Conservation (phyloP, 1,140 invertebrate species). For the Cataglyphis hispanica region DNA sequence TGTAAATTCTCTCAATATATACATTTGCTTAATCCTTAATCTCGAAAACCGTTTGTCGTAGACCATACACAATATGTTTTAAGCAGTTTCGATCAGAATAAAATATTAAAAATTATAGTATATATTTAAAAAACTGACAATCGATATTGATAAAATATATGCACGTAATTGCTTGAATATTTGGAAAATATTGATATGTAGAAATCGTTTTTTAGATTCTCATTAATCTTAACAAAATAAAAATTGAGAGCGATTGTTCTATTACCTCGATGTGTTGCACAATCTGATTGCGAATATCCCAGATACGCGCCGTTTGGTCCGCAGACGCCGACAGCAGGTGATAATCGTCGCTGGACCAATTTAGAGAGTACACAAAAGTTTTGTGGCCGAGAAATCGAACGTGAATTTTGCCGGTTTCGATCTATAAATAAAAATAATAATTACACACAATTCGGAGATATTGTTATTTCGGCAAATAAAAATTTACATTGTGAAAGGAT, state of each 20-base stretch:
- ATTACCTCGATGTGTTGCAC: slow-evolving; percentile 81
- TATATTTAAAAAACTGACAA: background rate
- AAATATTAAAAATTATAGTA: background rate
- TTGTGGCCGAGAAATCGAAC: slow-evolving; percentile 86
- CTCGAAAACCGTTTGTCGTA: no score
- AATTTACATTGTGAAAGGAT: background rate
- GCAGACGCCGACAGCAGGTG: slow-evolving; percentile 88
- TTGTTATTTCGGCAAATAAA: no score
- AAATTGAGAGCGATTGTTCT: background rate
- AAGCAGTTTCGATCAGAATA: no score
- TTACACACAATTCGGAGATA: background rate
- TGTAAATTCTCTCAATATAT: background rate
- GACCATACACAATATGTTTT: no score
- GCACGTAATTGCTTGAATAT: background rate
- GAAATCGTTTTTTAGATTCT: no score
- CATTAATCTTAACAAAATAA: background rate
- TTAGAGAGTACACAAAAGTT: slow-evolving; percentile 89
- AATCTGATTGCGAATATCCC: slow-evolving; percentile 86
- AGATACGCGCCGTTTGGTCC: slow-evolving; percentile 88
- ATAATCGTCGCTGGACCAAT: slow-evolving; percentile 88
- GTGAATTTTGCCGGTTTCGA: slow-evolving; percentile 77
- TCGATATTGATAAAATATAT: background rate
- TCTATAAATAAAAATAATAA: slow-evolving; percentile 64
- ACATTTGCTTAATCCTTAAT: background rate
- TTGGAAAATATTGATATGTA: background rate